These are phyloP conservation scores for Falco berigora DNA, from an alignment of 2,797 vertebrate species.

Conservation along the genomic window DNA sequence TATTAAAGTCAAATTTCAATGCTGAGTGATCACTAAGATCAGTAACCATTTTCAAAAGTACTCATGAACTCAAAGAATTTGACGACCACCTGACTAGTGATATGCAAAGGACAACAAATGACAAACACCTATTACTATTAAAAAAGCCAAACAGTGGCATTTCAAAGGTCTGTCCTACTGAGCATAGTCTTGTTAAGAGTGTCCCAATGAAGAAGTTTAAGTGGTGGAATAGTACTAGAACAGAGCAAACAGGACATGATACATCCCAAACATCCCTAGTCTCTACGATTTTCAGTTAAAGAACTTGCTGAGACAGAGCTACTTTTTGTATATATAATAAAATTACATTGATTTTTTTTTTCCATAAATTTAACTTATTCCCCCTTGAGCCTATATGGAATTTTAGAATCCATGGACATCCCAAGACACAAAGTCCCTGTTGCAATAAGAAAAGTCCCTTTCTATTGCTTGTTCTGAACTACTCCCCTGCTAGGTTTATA, in stretches of 20 bases:
- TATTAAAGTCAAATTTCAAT: background rate
- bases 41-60: background rate
- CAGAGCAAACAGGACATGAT: background rate
- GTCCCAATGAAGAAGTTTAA: background rate
- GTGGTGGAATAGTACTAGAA: background rate
- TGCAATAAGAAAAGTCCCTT: background rate
- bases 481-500: background rate
- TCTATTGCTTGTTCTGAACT: background rate
- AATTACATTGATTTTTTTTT: background rate
- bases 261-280: fast-evolving
- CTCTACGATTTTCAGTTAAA: background rate
- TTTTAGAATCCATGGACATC: background rate
- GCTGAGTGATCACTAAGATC: background rate
- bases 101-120: background rate
- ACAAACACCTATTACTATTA: background rate
- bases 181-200: background rate
- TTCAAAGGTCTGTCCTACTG: background rate
- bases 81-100: fast-evolving
- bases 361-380: background rate
- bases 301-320: background rate
- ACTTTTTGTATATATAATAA: background rate
- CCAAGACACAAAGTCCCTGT: background rate
- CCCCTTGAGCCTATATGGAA: background rate
- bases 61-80: background rate
- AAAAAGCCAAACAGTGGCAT: background rate